Evolutionary conservation across 2,113 vertebrate genomes (phyloP), one percentile per base, ranked within the genome.

Genomic region (Thamnophis sirtalis): DNA sequence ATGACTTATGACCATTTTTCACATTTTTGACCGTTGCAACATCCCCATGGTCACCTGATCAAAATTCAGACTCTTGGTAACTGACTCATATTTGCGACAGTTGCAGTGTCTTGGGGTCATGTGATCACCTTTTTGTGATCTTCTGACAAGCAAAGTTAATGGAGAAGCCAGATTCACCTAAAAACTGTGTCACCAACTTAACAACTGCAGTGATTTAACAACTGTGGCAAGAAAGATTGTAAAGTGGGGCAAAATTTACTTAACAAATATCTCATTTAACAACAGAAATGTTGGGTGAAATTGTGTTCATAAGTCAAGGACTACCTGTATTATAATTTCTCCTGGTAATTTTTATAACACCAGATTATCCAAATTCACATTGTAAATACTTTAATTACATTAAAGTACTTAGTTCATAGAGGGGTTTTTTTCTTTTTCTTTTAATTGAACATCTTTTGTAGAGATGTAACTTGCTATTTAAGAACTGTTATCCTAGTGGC

Each of bases 261-360:
- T 60, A 26, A 96, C 94, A 94, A 63, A 73, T 94, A 17, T 88
- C 92, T 38, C 90, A 90, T 95, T 94, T 95, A 33, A 68, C 11
- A 68, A 15, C 2, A 33, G 4, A n/a, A 68, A n/a, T 6, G 0
- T 33, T 15, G 63, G 28, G 28, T 26, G 0, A 28, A 68, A 33
- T 33, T 33, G 13, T 68, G 28, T 0, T 68, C 60, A 68, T 68
- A 68, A 68, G 4, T 68, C 4, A 0, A n/a, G 28, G n/a, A 33
- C 91, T 91, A 8, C 2, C 33, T 80, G 0, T 86, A 91, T 93
- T 92, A 87, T 49, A 50, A 86, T 43, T 54, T 91, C 91, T 89
- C 60, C 92, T 94, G 94, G 48, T 89, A 63, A 85, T 26, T n/a
- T 22, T 80, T 94, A 43, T 80, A 80, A 80, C 88, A 68, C 26